Evolutionary conservation across 2,888 invertebrate species (phyloP).

Genomic region (Schizaphis graminum): DNA sequence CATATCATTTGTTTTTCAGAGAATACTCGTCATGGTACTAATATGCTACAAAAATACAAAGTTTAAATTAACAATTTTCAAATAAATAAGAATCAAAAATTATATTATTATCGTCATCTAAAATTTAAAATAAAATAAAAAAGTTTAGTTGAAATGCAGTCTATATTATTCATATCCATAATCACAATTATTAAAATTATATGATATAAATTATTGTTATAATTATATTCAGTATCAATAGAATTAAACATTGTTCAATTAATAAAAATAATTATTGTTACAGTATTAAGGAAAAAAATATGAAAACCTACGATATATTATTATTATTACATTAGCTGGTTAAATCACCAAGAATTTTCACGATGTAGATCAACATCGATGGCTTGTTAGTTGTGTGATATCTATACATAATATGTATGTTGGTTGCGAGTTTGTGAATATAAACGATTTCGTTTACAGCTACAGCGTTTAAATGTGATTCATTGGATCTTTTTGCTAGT

Average conservation of each 20-base stretch:
- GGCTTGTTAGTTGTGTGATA: background rate
- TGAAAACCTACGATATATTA: background rate
- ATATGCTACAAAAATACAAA: background rate
- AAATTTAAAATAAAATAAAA: background rate
- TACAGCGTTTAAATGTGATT: background rate
- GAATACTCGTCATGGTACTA: background rate
- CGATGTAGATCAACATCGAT: background rate
- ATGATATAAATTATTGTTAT: background rate
- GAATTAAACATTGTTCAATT: background rate
- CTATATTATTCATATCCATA: background rate
- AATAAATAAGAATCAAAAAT: background rate
- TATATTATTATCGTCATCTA: background rate
- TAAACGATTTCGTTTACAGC: no score
- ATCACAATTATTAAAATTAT: background rate
- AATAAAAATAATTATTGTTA: background rate
- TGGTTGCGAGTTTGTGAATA: background rate
- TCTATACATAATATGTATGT: background rate
- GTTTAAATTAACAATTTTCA: background rate
- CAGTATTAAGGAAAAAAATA: background rate
- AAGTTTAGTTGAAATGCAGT: background rate
- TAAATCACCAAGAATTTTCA: background rate
- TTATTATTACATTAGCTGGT: no score
- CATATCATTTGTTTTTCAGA: background rate
- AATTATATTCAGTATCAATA: background rate
- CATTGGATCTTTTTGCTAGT: background rate